These are phyloP conservation scores for Apodemus speciosus DNA, from an alignment of 2,113 vertebrate species.

Conservation along the genomic window DNA sequence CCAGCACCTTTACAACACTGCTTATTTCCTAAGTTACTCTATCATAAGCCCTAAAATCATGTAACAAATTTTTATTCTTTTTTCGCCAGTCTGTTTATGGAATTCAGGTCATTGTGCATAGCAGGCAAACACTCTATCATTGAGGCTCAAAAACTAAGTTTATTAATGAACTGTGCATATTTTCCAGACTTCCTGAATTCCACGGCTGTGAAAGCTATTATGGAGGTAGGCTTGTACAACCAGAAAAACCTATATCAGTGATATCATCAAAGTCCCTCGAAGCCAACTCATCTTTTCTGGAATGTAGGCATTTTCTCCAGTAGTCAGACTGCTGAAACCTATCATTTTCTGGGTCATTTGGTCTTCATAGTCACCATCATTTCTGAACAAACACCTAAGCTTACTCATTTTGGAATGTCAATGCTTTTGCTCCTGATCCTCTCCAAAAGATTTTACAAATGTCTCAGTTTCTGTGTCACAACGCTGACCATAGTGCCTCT, in stretches of 20 bases:
- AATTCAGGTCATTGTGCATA: not conserved
- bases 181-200: constrained; percentile 53
- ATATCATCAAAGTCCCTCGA: constrained; percentile 34
- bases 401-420: not conserved
- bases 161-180: constrained; percentile 32
- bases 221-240: constrained; percentile 10
- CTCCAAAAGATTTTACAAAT: constrained; percentile 32
- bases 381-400: constrained; percentile 15
- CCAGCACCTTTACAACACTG: not conserved
- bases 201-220: not conserved
- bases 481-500: not conserved
- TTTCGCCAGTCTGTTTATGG: not conserved
- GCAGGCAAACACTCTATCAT: not conserved
- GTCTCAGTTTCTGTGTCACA: not conserved
- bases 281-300: constrained; percentile 41
- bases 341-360: constrained; percentile 29
- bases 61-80: not conserved
- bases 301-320: constrained; percentile 24
- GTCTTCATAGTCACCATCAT: not conserved
- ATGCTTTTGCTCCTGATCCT: constrained; percentile 35
- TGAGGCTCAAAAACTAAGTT: not conserved
- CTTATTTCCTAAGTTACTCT: constrained; percentile 11
- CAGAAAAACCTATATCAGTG: constrained; percentile 41
- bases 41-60: constrained; percentile 9
- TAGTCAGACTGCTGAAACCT: constrained; percentile 37